Evolutionary conservation across 2,888 invertebrate species (phyloP).

Genomic region (Polylopha cassiicola): DNA sequence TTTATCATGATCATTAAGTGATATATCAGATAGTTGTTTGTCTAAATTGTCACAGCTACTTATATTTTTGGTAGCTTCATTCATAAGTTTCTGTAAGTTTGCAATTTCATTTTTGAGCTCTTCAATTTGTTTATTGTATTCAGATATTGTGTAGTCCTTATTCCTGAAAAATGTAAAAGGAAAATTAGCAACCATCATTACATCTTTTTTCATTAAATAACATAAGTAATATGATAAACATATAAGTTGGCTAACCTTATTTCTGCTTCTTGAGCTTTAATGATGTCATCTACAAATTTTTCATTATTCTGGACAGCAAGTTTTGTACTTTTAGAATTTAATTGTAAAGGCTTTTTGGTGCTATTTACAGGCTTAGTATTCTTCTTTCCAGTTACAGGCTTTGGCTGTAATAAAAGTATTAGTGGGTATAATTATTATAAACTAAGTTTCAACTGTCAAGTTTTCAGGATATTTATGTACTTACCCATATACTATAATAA

Average conservation of each 20-base stretch:
- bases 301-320: slow-evolving; percentile 29
- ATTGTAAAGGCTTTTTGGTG: slow-evolving; percentile 37
- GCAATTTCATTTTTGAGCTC: slow-evolving; percentile 59
- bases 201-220: too few species aligned
- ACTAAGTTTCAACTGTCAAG: too few species aligned
- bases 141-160: slow-evolving; percentile 62
- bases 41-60: slow-evolving; percentile 37
- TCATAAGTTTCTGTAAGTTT: slow-evolving; percentile 42
- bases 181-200: neutral
- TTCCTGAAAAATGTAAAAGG: slow-evolving; percentile 45
- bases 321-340: slow-evolving; percentile 30
- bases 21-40: slow-evolving; percentile 36
- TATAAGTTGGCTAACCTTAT: slow-evolving; percentile 51
- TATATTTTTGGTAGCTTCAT: slow-evolving; percentile 29
- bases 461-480: too few species aligned
- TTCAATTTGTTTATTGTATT: slow-evolving; percentile 66
- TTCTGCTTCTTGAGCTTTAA: slow-evolving; percentile 66
- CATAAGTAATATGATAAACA: too few species aligned
- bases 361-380: slow-evolving; percentile 37
- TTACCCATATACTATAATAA: too few species aligned
- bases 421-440: neutral
- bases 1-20: slow-evolving; percentile 26
- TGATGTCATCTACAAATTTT: slow-evolving; percentile 49
- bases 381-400: slow-evolving; percentile 40
- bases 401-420: slow-evolving; percentile 47